phyloP scores from a whole-genome alignment of 2,113 vertebrate species.

The Anguilla rostrata region DNA sequence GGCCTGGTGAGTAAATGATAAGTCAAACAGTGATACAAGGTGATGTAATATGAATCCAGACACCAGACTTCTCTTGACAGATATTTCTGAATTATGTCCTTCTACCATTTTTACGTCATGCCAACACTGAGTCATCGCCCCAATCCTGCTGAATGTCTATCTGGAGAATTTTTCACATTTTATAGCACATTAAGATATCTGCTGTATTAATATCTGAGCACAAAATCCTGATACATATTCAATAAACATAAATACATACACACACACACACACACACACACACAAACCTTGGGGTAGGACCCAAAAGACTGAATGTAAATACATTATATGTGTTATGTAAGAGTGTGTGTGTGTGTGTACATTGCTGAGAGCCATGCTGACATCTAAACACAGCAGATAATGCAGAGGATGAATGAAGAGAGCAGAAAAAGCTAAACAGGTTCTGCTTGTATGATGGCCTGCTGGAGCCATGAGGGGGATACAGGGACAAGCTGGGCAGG shows the following conservation, averaged over 20 bases:
- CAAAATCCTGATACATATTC: not conserved
- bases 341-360: not conserved
- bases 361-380: not conserved
- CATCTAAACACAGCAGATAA: not conserved
- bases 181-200: not conserved
- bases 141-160: not conserved
- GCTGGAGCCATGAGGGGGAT: not conserved
- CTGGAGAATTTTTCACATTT: not conserved
- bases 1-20: not conserved
- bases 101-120: not conserved
- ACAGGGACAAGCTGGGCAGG: not conserved
- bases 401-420: not conserved
- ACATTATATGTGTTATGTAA: not conserved
- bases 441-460: not conserved
- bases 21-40: not conserved
- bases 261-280: not conserved
- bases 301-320: not conserved
- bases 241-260: not conserved
- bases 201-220: not conserved
- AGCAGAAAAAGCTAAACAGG: not conserved
- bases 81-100: not conserved
- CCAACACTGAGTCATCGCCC: not conserved
- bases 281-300: not conserved
- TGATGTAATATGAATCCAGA: not conserved
- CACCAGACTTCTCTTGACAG: not conserved